These are phyloP conservation scores for Mirounga angustirostris DNA, from an alignment of 2,113 vertebrate species.

Conservation along the genomic window DNA sequence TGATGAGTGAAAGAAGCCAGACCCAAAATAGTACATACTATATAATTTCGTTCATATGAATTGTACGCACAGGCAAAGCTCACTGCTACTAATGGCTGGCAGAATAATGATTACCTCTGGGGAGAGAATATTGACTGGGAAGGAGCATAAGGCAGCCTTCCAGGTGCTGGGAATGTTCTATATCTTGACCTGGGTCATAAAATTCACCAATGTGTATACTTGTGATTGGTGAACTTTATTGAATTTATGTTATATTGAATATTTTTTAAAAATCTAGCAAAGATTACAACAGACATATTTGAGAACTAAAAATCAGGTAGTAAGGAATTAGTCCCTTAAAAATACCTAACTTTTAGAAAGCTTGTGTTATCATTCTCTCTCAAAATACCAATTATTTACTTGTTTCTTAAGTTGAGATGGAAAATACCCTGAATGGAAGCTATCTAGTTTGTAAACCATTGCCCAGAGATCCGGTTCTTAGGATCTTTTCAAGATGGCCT, in stretches of 20 bases:
- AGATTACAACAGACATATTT: conserved; percentile 21
- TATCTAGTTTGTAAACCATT: conserved; percentile 46
- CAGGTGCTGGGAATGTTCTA: not conserved
- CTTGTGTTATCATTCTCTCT: not conserved
- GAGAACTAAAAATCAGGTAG: conserved; percentile 32
- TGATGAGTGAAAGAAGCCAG: conserved; percentile 9
- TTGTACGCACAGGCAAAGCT: conserved; percentile 3
- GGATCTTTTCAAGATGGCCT: conserved; percentile 73
- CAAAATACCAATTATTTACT: conserved; percentile 55
- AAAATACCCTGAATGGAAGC: conserved; percentile 41
- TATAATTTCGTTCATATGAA: conserved; percentile 20
- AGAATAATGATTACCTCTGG: conserved; percentile 1
- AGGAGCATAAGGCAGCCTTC: not conserved
- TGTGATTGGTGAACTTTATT: conserved; percentile 16
- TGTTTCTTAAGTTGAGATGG: conserved; percentile 37
- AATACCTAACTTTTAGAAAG: conserved; percentile 17
- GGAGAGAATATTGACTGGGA: not conserved
- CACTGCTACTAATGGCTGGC: not conserved
- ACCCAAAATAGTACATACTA: not conserved
- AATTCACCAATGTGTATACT: conserved; percentile 21
- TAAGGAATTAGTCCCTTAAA: conserved; percentile 35
- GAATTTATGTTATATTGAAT: not conserved
- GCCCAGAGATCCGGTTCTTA: conserved; percentile 57
- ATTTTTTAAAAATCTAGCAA: not conserved
- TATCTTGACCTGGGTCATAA: conserved; percentile 31